Conservation (phyloP, 2,888 invertebrate species). For the Apantesis nais region DNA sequence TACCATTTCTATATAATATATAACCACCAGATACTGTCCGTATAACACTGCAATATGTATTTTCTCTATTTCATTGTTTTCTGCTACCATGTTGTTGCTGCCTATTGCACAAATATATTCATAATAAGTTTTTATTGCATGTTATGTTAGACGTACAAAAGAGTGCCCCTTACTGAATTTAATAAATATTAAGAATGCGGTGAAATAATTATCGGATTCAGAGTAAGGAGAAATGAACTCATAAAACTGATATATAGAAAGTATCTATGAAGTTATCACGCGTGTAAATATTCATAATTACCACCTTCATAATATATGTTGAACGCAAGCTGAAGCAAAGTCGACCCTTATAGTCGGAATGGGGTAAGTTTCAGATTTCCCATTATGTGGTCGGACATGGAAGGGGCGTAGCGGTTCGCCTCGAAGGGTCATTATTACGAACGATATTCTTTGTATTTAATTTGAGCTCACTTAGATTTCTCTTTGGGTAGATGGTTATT, state of each 20-base stretch:
- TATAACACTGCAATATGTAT: too few relatives aligned
- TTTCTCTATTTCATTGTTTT: too few relatives aligned
- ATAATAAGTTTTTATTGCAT: too few relatives aligned
- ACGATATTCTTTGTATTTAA: slow-evolving; percentile 50
- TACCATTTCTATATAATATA: too few relatives aligned
- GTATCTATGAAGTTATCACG: neutral
- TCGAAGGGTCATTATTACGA: slow-evolving; percentile 47
- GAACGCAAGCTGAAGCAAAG: slow-evolving; percentile 12
- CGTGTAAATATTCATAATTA: slow-evolving; percentile 15
- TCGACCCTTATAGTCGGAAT: slow-evolving; percentile 31
- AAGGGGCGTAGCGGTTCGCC: slow-evolving; percentile 60
- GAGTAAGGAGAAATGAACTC: neutral
- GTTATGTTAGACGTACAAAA: too few relatives aligned
- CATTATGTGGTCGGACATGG: slow-evolving; percentile 63
- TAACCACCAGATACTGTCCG: too few relatives aligned
- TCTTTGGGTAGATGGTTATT: slow-evolving; percentile 29
- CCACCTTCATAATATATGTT: slow-evolving; percentile 4
- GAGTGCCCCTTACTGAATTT: too few relatives aligned
- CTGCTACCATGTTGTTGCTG: too few relatives aligned
- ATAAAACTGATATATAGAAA: neutral
- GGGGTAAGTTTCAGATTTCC: slow-evolving; percentile 48
- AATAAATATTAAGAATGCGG: too few relatives aligned
- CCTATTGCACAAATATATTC: too few relatives aligned
- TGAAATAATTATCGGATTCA: neutral
- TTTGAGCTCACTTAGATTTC: slow-evolving; percentile 27